Evolutionary conservation across 2,888 invertebrate species (phyloP), one percentile per base, ranked within the genome.

Genomic region (Drosophila mettleri): DNA sequence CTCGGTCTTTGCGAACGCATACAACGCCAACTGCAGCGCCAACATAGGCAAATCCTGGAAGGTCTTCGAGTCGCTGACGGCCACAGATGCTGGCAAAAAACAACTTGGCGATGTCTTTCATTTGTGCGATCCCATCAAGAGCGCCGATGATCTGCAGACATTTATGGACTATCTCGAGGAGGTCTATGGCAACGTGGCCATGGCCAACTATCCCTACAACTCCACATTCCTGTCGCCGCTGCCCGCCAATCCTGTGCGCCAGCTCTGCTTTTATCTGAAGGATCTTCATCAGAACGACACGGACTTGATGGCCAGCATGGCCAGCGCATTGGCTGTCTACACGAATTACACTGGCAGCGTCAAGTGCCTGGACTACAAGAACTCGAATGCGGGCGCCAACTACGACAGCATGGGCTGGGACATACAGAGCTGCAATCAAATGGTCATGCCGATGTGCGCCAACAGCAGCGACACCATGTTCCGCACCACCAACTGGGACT

Each of bases 141-240:
- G 93, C 51, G 80, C 92, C 0, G 92, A 92, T 0, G 94, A 95
- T 80, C 89, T 95, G 0, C 84, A 92, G 0, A 46, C 54, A 14
- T 93, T 98, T 14, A 93, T 96, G 72, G 94, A 94, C 39, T 98
- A 96, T 94, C 92, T 98, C 3, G 89, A 92, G 33, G 94, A 95
- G 68, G 94, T 96, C 75, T 97, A 96, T 90, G 94, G 94, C 9
- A 95, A 96, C 83, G 91, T 98, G 72, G 98, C 98, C 0, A 99
- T 99, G 98, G 96, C 96, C 16, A 96, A 99, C 93, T 99, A 99
- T 92, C 99, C 99, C 0, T 99, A 98, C 91, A 93, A 95, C 0
- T 94, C 96, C 0, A 94, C 95, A 85, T 99, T 99, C 91, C 92
- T 99, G 52, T 94, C 94, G 49, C 95, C 95, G 0, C 90, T 99